Base-by-base conservation (phyloP, 2,888 invertebrate species). In the Agriopis leucophaearia region DNA sequence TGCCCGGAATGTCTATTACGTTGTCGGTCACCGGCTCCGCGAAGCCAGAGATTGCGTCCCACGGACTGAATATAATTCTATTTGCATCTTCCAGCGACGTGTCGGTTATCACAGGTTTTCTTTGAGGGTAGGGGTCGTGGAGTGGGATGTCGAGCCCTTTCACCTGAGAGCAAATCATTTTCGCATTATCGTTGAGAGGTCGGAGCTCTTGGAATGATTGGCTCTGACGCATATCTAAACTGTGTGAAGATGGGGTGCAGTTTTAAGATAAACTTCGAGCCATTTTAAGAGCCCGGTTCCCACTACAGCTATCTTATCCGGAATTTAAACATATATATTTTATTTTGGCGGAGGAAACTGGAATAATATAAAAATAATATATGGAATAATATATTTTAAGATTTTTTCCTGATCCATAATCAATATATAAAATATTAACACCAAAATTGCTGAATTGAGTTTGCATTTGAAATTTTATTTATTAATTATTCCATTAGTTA, bases 1-100 rank as follows among this genome's bases (percentile, higher is more conserved):
- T 89, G 75, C 87, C 88, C 38, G 91, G 92, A 84, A 93, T 89
- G 84, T 92, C 92, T 86, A 91, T 88, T 79, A 92, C 86, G 82
- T 85, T 89, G 81, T 92, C 92, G 77, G 92, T 93, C 72, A 87
- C 91, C 47, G 89, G 78, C 66, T 92, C 92, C 73, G 92, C 94
- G 84, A 86, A 92, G 47, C 91, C 90, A 64, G 92, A 88, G 81
- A 93, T 88, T 81, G 94, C 83, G 73, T 94, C 93, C 94, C 94
- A 94, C 60, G 94, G 94, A 85, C 93, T 94, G 85, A 94, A 94
- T 89, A 94, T 94, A 85, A 94, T 94, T 88, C 92, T 91, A 87
- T 94, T 94, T 81, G 92, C 94, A 83, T 94, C 92, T 85, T 94
- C 94, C 69, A 94, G 87, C 64, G 92, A 93, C 71, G 91, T 82